Conservation (phyloP, 1,140 invertebrate species). For the Drosophila erecta region DNA sequence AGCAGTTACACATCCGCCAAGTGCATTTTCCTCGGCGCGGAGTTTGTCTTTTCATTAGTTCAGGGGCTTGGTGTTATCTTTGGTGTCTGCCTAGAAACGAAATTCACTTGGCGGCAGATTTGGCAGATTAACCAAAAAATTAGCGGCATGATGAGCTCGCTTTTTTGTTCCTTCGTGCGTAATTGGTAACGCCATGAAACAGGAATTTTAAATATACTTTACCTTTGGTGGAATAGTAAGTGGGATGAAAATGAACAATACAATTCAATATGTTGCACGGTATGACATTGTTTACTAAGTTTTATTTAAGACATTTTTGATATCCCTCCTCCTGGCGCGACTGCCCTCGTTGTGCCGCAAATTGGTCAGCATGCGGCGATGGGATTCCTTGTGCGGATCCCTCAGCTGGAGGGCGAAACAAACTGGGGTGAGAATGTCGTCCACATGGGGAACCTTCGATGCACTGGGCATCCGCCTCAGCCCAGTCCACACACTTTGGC, state of each 20-base stretch:
- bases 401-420: conserved; percentile 39
- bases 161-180: no score
- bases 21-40: conserved; percentile 22
- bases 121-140: neutral
- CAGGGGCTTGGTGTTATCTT: conserved; percentile 25
- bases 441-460: conserved; percentile 65
- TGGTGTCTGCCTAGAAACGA: neutral
- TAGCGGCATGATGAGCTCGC: neutral
- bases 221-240: neutral
- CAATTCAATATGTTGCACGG: no score
- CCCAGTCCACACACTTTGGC: conserved; percentile 65
- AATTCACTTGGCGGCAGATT: neutral
- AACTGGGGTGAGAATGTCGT: conserved; percentile 52
- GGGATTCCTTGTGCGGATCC: conserved; percentile 25
- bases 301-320: no score
- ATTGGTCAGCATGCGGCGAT: conserved; percentile 20
- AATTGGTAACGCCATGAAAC: neutral
- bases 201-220: neutral
- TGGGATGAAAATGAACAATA: neutral
- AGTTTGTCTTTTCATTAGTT: conserved; percentile 51
- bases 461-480: conserved; percentile 54
- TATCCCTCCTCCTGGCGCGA: neutral
- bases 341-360: conserved; percentile 12
- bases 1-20: conserved; percentile 48
- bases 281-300: no score